Base-by-base conservation (phyloP, 2,113 vertebrate species). In the Nerophis ophidion region DNA sequence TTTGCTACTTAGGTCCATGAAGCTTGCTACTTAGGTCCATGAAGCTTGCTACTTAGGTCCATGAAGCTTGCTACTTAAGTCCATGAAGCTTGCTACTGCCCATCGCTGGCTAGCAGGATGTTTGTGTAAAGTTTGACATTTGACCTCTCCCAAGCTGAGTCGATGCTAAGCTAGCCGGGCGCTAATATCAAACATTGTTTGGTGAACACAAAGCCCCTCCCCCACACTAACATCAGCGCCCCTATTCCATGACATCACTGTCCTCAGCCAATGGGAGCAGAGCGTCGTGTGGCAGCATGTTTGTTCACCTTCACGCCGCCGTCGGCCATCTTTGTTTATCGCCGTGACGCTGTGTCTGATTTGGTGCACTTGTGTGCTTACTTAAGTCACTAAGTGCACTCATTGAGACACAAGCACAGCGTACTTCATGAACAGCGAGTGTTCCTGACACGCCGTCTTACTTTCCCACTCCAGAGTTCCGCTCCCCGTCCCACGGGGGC, bases 401-500 rank as follows among this genome's bases (percentile, higher is more conserved):
- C 6, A 38, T 38, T 6, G 6, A 38, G 6, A 8, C 8, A 38
- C 36, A 38, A 38, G 6, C 36, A 38, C 7, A 42, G 13, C 6
- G 57, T 81, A 48, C 56, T 45, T 44, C n/a, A 2, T 17, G 4
- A 8, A 35, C 36, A 7, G 4, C 38, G 1, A 40, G 26, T 6
- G 7, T 26, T n/a, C 13, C 9, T 38, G 15, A 55, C 42, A 4
- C 12, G 6, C 42, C 5, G 11, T 8, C 7, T 45, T 14, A 5
- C 55, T 42, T 2, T 73, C 74, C 14, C 7, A 53, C 86, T 59
- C 1, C 88, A 98, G 96, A 95, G 78, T 83, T 88, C 7, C 94
- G 92, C 12, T 95, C 95, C 3, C 92, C 94, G 0, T 92, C 93
- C 1, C 93, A 95, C 35, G 53, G 90, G 8, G 82, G 86, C 10